Base-by-base conservation (phyloP, 92 coral and sea anemone species). In the Palythoa grandiflora region DNA sequence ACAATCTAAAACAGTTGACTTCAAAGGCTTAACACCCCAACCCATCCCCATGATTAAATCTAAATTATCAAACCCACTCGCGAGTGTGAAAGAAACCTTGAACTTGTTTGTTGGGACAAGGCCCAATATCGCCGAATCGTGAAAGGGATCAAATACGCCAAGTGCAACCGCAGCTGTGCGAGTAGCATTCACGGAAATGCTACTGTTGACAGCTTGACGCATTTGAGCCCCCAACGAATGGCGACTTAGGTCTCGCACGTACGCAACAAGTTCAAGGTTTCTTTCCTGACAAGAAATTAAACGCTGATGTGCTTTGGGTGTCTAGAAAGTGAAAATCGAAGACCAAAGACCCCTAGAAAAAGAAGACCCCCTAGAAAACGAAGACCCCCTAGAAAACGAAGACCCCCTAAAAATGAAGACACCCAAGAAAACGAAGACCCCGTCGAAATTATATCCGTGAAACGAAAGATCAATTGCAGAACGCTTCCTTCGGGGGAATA, bases 1-100 rank as follows among this genome's bases (percentile, higher is more conserved):
- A 73, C 77, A 19, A 21, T 88, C 88, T 1, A 52, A 38, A 5
- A 89, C 91, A 47, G 83, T 50, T 6, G 84, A 2, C 16, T 63
- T 75, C 19, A 83, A 68, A 73, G 88, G 88, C 63, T 89, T 89
- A 3, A 89, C 85, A 76, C 83, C 91, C 91, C 75, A 71, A 1
- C 75, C 75, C 75, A 36, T 71, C 50, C 75, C 75, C 75, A 72
- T 72, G 38, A 72, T 7, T 2, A 14, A 38, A 72, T 88, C 91
- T 51, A 89, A 55, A 1, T 44, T 11, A 47, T 35, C 37, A 73
- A 83, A 83, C 55, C 92, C 92, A 10, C 76, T 39, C 54, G 54
- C 61, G 38, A 77, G 39, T 14, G 47, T 14, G 20, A 85, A 85
- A 85, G 88, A 78, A 77, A 51, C 81, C 79, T 68, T 85, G 73